Base-by-base conservation (phyloP, 2,113 vertebrate genomes). In the Lepisosteus osseus region DNA sequence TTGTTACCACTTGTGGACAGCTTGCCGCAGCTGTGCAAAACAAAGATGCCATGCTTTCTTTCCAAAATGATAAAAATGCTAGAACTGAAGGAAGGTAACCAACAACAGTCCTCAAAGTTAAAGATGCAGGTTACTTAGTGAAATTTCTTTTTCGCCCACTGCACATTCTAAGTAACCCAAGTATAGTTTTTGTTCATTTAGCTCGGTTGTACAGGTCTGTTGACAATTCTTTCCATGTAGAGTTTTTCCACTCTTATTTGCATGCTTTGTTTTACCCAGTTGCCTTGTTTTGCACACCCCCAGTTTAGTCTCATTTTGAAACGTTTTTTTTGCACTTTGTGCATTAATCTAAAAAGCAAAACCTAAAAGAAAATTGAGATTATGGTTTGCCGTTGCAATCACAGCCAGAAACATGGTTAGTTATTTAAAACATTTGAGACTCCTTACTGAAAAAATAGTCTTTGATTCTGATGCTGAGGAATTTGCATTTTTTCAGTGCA, bases 381-480 rank as follows among this genome's bases (percentile, higher is more conserved):
- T 54, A 77, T 65, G 73, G 78, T 78, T 74, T 78, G 76, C 77
- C 65, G 68, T 79, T 90, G 85, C 82, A 88, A 80, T 87, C 76
- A 73, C 87, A 90, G 89, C 86, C 84, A 70, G 82, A 15, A 65
- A 68, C 40, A 72, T 41, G 55, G 41, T 29, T 56, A 77, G 78
- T 82, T 74, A 71, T 12, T 3, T 69, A 57, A 29, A 73, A 76
- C 63, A 76, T 76, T 76, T 81, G 78, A 73, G 67, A 72, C 14
- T 76, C 44, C 63, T 54, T 67, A 6, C 42, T 15, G 41, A 41
- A 69, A 77, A 13, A 5, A 1, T 51, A 5, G 47, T 51, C 1
- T 40, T 15, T 40, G 11, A n/a, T n/a, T 13, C 57, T 13, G 12
- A 4, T 12, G 11, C n/a, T 2, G n/a, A 59, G 14, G 5, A 59